Evolutionary conservation across 2,888 invertebrate species (phyloP).

Genomic region (Aphodius sticticus): DNA sequence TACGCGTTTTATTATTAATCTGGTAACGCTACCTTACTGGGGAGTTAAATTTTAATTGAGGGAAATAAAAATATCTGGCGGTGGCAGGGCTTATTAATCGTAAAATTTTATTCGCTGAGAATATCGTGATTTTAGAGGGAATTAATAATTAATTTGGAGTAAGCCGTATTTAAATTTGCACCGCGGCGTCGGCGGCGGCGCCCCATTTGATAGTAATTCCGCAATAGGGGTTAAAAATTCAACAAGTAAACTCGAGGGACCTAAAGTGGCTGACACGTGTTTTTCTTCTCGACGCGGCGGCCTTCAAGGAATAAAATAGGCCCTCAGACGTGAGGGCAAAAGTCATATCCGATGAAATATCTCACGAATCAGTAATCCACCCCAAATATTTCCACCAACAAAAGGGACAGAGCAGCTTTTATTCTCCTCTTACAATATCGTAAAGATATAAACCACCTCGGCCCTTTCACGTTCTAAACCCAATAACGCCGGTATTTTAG

Average conservation of each 20-base stretch:
- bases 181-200: background rate
- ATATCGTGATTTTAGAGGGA: background rate
- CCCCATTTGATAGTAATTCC: background rate
- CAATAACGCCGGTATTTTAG: background rate
- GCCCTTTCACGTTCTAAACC: background rate
- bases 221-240: background rate
- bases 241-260: background rate
- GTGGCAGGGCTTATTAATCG: background rate
- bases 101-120: background rate
- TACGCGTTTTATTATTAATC: conserved; percentile 4
- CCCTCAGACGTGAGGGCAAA: background rate
- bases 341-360: background rate
- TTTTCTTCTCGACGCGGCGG: background rate
- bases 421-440: background rate
- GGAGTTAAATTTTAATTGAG: conserved; percentile 4
- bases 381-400: conserved; percentile 4
- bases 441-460: background rate
- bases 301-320: background rate
- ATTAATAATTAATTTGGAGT: background rate
- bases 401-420: background rate
- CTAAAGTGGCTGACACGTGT: background rate
- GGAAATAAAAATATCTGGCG: conserved; percentile 4
- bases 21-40: background rate
- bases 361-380: conserved; percentile 4
- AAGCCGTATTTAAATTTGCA: background rate